Evolutionary conservation across 2,888 invertebrate species (phyloP).

Genomic region (Tridacna crocea): DNA sequence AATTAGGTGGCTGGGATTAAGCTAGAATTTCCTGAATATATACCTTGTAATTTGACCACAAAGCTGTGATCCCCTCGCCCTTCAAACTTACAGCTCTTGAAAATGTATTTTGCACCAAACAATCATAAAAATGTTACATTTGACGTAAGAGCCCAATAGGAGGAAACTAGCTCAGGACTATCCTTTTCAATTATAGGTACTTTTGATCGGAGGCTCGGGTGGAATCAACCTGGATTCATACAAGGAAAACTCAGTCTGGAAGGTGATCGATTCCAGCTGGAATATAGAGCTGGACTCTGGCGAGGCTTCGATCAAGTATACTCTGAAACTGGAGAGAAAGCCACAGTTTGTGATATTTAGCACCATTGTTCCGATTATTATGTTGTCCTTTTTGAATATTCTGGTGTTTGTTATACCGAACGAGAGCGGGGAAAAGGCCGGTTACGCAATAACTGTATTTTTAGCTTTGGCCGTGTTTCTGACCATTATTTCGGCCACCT

Average conservation of each 20-base stretch:
- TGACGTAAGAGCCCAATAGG: too few species aligned
- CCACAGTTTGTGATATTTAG: conserved; percentile 17
- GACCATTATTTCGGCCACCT: conserved; percentile 20
- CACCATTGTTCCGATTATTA: conserved; percentile 6
- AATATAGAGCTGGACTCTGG: background rate
- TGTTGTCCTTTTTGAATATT: conserved; percentile 19
- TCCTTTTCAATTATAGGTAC: background rate
- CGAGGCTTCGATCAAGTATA: background rate
- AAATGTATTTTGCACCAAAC: too few species aligned
- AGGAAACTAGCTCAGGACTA: too few species aligned
- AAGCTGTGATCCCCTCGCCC: too few species aligned
- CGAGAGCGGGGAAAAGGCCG: conserved; percentile 29
- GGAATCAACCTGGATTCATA: background rate
- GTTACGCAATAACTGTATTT: conserved; percentile 32
- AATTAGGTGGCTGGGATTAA: too few species aligned
- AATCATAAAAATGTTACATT: too few species aligned
- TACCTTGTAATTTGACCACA: too few species aligned
- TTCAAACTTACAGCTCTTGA: too few species aligned
- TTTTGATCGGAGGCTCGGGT: background rate
- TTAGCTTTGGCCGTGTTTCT: conserved; percentile 31
- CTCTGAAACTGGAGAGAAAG: conserved; percentile 8
- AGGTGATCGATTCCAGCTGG: background rate
- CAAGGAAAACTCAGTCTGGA: background rate
- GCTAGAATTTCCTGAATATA: too few species aligned
- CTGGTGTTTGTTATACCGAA: conserved; percentile 22